Percentiles rank a stretch among this genome's conserved stretches.
Conservation (phyloP, 2,888 invertebrate genomes). For the Eupithecia subumbrata region DNA sequence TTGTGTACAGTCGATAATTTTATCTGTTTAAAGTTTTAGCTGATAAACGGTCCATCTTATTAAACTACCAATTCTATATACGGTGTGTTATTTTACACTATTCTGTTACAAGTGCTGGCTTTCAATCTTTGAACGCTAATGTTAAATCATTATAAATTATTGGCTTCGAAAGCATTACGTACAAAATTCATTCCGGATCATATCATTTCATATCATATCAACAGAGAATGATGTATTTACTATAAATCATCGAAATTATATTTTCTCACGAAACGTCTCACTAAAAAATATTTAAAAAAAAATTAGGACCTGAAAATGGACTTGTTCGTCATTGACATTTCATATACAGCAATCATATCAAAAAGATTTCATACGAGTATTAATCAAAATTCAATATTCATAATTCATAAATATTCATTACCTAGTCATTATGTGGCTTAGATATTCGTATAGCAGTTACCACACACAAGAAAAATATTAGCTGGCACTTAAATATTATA, state of each 20-base stretch:
- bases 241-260: constrained; percentile 50
- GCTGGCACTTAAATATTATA: constrained; percentile 69
- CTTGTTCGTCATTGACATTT: neutral
- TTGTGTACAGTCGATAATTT: neutral
- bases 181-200: constrained; percentile 78
- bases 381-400: neutral
- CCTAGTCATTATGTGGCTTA: constrained; percentile 56
- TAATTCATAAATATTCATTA: constrained; percentile 26
- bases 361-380: neutral
- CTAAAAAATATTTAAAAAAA: neutral
- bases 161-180: constrained; percentile 60
- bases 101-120: constrained; percentile 22
- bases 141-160: constrained; percentile 32
- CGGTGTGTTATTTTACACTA: neutral
- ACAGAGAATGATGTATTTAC: constrained; percentile 64
- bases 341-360: constrained; percentile 5
- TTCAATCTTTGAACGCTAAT: constrained; percentile 14
- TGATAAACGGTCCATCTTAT: neutral
- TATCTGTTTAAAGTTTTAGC: neutral
- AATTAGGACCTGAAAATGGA: neutral
- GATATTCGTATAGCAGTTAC: constrained; percentile 66
- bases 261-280: constrained; percentile 17
- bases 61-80: neutral
- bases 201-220: constrained; percentile 59
- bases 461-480: constrained; percentile 65